Evolutionary conservation across 2,888 invertebrate species (phyloP).

Genomic region (Cephus runcator): DNA sequence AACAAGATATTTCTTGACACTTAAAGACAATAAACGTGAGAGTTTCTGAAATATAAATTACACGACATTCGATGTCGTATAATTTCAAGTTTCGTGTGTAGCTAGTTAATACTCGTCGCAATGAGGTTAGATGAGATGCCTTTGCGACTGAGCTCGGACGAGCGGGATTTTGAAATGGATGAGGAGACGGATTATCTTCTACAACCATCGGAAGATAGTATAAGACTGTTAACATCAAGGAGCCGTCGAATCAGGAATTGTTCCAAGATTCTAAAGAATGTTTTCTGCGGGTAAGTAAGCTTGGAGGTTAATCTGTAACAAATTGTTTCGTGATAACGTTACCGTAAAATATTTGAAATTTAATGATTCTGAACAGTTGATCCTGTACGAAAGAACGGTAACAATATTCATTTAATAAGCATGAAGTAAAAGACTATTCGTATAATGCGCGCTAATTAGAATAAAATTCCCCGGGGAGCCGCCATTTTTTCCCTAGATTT

Average conservation of each 20-base stretch:
- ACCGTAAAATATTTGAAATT: not conserved
- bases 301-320: not conserved
- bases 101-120: not conserved
- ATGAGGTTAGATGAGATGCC: slow-evolving; percentile 64
- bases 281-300: slow-evolving; percentile 58
- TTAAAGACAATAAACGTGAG: not conserved
- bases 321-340: not conserved
- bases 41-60: slow-evolving; percentile 13
- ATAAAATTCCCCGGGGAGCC: not conserved
- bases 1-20: not conserved
- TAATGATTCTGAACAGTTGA: not conserved
- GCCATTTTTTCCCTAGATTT: not conserved
- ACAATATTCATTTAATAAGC: not conserved
- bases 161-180: slow-evolving; percentile 64
- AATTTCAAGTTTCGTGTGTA: not conserved
- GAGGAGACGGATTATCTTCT: slow-evolving; percentile 63
- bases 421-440: not conserved
- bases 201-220: slow-evolving; percentile 57
- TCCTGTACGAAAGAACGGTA: not conserved
- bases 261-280: slow-evolving; percentile 46
- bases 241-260: slow-evolving; percentile 53
- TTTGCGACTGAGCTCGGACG: slow-evolving; percentile 58
- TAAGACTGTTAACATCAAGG: slow-evolving; percentile 47
- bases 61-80: slow-evolving; percentile 21
- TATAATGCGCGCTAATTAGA: not conserved